A percentile compares a stretch with the other conserved stretches of the same genome.
Evolutionary conservation across 2,797 vertebrate species (phyloP).

Genomic region (Kryptolebias ocellatus): DNA sequence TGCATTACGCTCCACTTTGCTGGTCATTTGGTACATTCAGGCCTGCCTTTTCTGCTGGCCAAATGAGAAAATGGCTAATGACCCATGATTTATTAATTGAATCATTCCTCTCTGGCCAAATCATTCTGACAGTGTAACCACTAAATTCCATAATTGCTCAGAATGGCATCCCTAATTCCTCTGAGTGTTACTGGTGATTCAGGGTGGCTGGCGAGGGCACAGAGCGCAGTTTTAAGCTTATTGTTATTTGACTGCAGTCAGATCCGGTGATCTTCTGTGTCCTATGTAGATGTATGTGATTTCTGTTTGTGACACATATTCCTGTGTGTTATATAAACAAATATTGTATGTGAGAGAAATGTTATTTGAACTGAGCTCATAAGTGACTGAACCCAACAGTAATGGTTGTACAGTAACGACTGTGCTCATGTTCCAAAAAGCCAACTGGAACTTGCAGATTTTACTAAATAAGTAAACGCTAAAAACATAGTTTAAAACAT

Average conservation of each 20-base stretch:
- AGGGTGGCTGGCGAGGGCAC: slow-evolving; percentile 29
- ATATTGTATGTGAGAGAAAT: background rate
- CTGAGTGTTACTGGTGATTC: slow-evolving; percentile 52
- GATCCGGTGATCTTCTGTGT: background rate
- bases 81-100: slow-evolving; percentile 78
- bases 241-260: slow-evolving; percentile 16
- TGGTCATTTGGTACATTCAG: slow-evolving; percentile 72
- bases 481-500: no score
- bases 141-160: slow-evolving; percentile 76
- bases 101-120: slow-evolving; percentile 75
- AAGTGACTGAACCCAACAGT: background rate
- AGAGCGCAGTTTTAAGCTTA: slow-evolving; percentile 12
- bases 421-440: background rate
- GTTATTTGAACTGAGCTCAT: background rate
- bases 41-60: slow-evolving; percentile 52
- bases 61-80: slow-evolving; percentile 72
- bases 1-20: slow-evolving; percentile 70
- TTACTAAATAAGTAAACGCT: no score
- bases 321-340: background rate
- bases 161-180: slow-evolving; percentile 61
- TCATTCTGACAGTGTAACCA: slow-evolving; percentile 77
- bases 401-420: background rate
- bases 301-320: slow-evolving; percentile 3
- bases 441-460: no score
- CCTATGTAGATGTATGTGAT: background rate